phyloP scores from a whole-genome alignment of 2,888 invertebrate genomes.

The Scaptomyza parva region DNA sequence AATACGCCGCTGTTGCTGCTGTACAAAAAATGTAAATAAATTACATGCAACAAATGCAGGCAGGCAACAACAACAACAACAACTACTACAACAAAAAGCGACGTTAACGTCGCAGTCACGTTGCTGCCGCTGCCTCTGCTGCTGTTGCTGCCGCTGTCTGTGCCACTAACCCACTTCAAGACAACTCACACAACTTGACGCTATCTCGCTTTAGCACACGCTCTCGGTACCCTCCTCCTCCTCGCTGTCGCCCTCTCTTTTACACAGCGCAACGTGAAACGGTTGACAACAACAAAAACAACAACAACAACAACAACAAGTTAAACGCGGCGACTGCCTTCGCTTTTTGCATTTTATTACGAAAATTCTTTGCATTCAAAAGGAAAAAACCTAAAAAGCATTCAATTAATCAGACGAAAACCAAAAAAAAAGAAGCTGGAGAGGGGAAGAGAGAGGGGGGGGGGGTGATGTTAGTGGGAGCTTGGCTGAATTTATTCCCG shows the following conservation, averaged over 20 bases:
- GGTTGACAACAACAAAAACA: conserved; percentile 60
- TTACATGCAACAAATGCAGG: conserved; percentile 73
- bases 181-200: conserved; percentile 57
- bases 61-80: not conserved
- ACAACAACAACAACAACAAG: conserved; percentile 28
- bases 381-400: conserved; percentile 42
- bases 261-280: conserved; percentile 63
- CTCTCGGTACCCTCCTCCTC: conserved; percentile 30
- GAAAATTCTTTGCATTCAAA: conserved; percentile 54
- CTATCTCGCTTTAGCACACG: conserved; percentile 34
- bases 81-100: conserved; percentile 25
- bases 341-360: conserved; percentile 64
- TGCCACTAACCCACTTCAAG: conserved; percentile 78
- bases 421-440: not conserved
- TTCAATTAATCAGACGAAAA: conserved; percentile 59
- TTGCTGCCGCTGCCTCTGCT: conserved; percentile 59
- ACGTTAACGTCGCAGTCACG: conserved; percentile 64
- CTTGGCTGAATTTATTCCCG: not conserved
- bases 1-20: conserved; percentile 37
- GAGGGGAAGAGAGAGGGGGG: not conserved
- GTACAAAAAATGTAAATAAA: conserved; percentile 71
- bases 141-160: conserved; percentile 59
- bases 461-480: too few species aligned
- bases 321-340: conserved; percentile 23
- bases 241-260: conserved; percentile 46